A percentile compares a stretch with the other conserved stretches of the same genome.
phyloP scores from a whole-genome alignment of 1,140 invertebrate species.

The Meloidogyne exigua region DNA sequence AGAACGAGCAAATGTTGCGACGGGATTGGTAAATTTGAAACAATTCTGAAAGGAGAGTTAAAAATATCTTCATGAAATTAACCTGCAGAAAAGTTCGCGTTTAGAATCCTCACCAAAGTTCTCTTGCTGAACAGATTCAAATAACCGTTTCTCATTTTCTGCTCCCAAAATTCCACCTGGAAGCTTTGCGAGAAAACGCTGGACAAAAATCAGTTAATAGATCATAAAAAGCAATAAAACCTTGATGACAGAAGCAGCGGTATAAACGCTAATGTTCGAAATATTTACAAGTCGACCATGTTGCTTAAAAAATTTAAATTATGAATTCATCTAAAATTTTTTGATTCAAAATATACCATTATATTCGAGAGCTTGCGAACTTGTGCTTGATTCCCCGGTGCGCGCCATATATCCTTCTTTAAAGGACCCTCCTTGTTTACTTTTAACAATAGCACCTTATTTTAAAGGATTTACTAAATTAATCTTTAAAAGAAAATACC shows the following conservation, averaged over 20 bases:
- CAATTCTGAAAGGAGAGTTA: conserved; percentile 73
- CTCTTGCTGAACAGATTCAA: conserved; percentile 76
- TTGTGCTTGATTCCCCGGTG: conserved; percentile 86
- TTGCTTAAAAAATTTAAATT: conserved; percentile 66
- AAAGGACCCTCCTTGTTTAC: conserved; percentile 88
- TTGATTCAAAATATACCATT: conserved; percentile 65
- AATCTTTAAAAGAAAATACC: conserved; percentile 65
- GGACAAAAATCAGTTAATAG: conserved; percentile 17
- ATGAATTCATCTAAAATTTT: too few relatives aligned
- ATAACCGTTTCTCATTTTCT: conserved; percentile 83
- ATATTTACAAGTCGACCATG: conserved; percentile 93
- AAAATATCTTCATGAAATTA: conserved; percentile 59
- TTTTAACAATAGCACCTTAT: conserved; percentile 79
- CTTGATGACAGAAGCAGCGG: conserved; percentile 94
- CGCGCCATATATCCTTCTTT: conserved; percentile 87
- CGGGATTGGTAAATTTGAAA: conserved; percentile 80
- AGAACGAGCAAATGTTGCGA: conserved; percentile 89
- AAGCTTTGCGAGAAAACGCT: conserved; percentile 88
- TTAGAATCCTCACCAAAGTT: conserved; percentile 71
- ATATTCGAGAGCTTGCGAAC: conserved; percentile 95
- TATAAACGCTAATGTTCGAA: conserved; percentile 94
- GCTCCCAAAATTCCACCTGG: conserved; percentile 90
- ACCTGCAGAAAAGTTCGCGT: conserved; percentile 86
- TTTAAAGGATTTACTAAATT: background rate
- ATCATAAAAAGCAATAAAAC: conserved; percentile 50